Percentiles rank a stretch among this genome's conserved stretches.
Evolutionary conservation across 2,888 invertebrate genomes (phyloP).

Genomic region (Herminia tarsipennalis): DNA sequence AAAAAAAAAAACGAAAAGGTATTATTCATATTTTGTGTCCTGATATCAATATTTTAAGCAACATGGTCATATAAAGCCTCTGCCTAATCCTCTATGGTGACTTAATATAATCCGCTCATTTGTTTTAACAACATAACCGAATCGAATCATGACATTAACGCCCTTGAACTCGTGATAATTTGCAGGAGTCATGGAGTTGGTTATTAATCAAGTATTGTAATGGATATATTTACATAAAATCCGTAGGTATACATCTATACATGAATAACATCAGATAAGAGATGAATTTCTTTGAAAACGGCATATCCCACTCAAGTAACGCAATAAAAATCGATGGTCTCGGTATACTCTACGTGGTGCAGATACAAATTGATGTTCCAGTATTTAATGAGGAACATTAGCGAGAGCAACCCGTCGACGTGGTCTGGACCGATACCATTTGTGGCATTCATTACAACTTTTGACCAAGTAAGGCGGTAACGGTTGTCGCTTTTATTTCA

Average conservation of each 20-base stretch:
- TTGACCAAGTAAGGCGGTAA: conserved; percentile 59
- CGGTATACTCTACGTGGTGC: conserved; percentile 52
- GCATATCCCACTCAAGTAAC: conserved; percentile 27
- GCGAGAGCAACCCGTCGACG: conserved; percentile 55
- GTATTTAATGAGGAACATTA: conserved; percentile 69
- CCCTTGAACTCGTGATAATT: conserved; percentile 54
- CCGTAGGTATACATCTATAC: no score
- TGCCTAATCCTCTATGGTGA: conserved; percentile 10
- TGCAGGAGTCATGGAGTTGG: conserved; percentile 37
- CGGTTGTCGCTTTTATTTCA: conserved; percentile 55
- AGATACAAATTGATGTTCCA: conserved; percentile 65
- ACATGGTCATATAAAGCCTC: no score
- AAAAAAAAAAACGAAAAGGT: no score
- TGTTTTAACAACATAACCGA: conserved; percentile 21
- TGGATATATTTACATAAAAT: conserved; percentile 46
- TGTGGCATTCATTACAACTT: conserved; percentile 65
- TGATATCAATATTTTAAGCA: no score
- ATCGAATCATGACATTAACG: conserved; percentile 30
- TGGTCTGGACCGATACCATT: conserved; percentile 55
- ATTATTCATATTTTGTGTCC: no score
- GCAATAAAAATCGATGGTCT: conserved; percentile 43
- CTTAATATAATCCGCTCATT: conserved; percentile 19
- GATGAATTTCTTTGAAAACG: conserved; percentile 32
- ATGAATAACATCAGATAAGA: conserved; percentile 25
- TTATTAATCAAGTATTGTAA: conserved; percentile 52